Conservation (phyloP, 2,888 invertebrate genomes). For the Galeopsomyia nigrocyanea region DNA sequence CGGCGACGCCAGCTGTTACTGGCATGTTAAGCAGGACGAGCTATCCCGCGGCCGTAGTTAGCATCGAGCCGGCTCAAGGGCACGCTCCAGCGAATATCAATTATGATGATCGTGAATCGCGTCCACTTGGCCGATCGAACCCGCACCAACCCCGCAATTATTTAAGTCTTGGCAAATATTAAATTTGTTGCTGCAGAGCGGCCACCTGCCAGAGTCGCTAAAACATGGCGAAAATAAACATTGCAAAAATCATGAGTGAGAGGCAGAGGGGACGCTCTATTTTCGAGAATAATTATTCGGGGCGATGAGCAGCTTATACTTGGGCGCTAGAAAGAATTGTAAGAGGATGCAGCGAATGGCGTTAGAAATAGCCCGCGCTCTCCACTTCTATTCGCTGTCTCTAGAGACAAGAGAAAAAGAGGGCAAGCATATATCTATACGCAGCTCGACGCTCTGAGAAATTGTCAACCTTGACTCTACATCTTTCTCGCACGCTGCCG, state of each 20-base stretch:
- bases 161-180: conserved; percentile 39
- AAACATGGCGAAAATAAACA: conserved; percentile 8
- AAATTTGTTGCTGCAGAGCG: conserved; percentile 12
- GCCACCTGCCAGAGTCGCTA: conserved; percentile 5
- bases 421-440: conserved; percentile 41
- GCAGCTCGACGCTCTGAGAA: conserved; percentile 52
- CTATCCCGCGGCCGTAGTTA: background rate
- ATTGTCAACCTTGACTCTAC: conserved; percentile 55
- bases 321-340: too few relatives aligned
- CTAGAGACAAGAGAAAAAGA: conserved; percentile 22
- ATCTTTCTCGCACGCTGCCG: conserved; percentile 15
- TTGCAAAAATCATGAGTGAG: too few relatives aligned
- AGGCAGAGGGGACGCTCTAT: too few relatives aligned
- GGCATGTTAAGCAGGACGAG: conserved; percentile 44
- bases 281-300: too few relatives aligned
- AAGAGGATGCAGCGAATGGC: too few relatives aligned
- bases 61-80: conserved; percentile 44
- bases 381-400: too few relatives aligned
- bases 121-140: conserved; percentile 19
- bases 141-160: conserved; percentile 28
- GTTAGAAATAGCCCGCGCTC: conserved; percentile 33
- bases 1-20: conserved; percentile 57
- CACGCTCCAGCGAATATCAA: conserved; percentile 44
- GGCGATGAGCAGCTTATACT: too few relatives aligned
- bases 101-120: conserved; percentile 35